Conservation (phyloP, 2,888 invertebrate species). For the Odontocerum albicorne region DNA sequence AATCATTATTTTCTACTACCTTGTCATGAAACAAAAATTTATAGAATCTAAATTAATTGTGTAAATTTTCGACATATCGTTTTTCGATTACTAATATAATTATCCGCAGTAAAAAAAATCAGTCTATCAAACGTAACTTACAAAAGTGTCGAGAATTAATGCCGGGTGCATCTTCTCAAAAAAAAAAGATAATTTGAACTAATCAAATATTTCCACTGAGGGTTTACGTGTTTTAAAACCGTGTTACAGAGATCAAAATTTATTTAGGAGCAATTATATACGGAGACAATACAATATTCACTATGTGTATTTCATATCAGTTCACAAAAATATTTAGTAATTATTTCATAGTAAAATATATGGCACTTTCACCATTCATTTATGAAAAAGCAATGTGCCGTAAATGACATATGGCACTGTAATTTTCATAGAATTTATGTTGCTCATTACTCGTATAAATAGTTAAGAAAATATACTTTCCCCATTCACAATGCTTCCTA, state of each 20-base stretch:
- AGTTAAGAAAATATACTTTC: no score
- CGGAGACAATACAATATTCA: no score
- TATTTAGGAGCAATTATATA: not conserved
- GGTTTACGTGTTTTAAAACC: not conserved
- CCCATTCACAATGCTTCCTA: no score
- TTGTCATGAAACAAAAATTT: slow-evolving; percentile 34
- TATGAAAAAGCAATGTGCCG: no score
- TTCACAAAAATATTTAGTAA: no score
- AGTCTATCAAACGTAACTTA: slow-evolving; percentile 20
- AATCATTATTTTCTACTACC: slow-evolving; percentile 27
- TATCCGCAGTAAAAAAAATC: slow-evolving; percentile 24
- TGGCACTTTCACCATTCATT: no score
- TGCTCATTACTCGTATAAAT: no score
- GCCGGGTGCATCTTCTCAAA: not conserved
- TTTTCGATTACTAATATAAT: slow-evolving; percentile 6
- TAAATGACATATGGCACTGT: no score
- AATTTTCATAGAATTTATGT: no score
- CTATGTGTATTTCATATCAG: no score
- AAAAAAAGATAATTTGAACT: slow-evolving; percentile 15
- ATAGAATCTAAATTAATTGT: slow-evolving; percentile 16
- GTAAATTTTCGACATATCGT: slow-evolving; percentile 9
- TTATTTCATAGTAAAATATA: no score
- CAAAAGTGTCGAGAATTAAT: not conserved
- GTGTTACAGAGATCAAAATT: not conserved
- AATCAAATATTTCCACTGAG: not conserved